Evolutionary conservation across 2,888 invertebrate genomes (phyloP), one percentile per base, ranked within the genome.

Genomic region (Podabrus alpinus): DNA sequence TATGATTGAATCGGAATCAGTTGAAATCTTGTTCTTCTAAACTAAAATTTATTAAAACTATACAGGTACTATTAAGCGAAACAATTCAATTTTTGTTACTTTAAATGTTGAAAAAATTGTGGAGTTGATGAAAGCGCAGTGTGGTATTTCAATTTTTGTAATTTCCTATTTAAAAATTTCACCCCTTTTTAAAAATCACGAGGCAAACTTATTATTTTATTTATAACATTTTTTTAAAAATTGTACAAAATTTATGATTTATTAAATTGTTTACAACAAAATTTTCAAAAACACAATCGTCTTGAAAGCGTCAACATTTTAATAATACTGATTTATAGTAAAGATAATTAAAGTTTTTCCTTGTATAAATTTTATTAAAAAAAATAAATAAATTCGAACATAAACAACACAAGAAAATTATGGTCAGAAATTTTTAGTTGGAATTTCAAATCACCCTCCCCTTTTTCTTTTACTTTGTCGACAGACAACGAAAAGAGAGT

Each of bases 1-100:
- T 73, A 69, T 86, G 86, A 86, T 86, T 86, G 85, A 84, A 85
- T 84, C 83, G 83, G 84, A 85, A 86, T 87, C 88, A 85, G 88
- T 88, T 88, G 45, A 68, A 73, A 69, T 45, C n/a, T 45, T 45
- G n/a, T 45, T 45, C 45, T 45, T 45, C 45, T 45, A 45, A 45
- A 45, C 45, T 45, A 45, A 45, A 45, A 45, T 45, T 45, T 45
- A 45, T 45, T 45, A 45, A 45, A 45, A 45, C 45, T 45, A 45
- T 45, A 45, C 45, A 45, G 45, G 45, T 45, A 45, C 45, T 45
- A 45, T 45, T 45, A 45, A 45, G 45, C 45, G n/a, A 45, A 45
- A 45, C 45, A 45, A 45, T 45, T 45, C n/a, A 45, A 45, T 45
- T 45, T 45, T n/a, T 45, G 4, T n/a, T 45, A 45, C 2, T 45